phyloP scores from a whole-genome alignment of 1,140 invertebrate species.

The Hirudo medicinalis region DNA sequence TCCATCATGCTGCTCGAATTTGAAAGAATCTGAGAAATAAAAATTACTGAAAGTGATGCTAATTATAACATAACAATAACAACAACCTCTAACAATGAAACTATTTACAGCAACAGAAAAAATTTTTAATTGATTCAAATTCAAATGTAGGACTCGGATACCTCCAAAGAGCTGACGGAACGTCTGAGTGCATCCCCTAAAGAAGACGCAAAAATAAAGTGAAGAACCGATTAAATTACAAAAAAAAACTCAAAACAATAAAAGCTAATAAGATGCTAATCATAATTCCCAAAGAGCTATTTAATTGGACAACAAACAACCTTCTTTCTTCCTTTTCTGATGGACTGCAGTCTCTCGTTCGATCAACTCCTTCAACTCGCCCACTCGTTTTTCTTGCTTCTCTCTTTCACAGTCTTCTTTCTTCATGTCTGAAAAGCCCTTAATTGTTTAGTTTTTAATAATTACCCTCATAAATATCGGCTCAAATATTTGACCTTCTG shows the following conservation, averaged over 20 bases:
- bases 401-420: constrained; percentile 18
- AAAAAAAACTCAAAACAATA: too few relatives aligned
- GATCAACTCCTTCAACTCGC: constrained; percentile 26
- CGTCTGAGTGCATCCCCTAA: not conserved
- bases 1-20: constrained; percentile 4
- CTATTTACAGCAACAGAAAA: too few relatives aligned
- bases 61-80: too few relatives aligned
- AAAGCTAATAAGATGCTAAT: too few relatives aligned
- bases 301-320: not conserved
- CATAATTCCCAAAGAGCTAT: too few relatives aligned
- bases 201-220: not conserved
- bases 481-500: not conserved
- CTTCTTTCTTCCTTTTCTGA: constrained; percentile 8
- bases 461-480: not conserved
- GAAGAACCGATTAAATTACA: not conserved
- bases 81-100: too few relatives aligned
- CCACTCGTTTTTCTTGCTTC: constrained; percentile 34
- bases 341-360: constrained; percentile 3
- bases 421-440: constrained; percentile 17
- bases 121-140: too few relatives aligned
- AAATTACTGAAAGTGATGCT: too few relatives aligned
- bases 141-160: not conserved
- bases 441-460: too few relatives aligned
- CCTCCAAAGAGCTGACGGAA: not conserved
- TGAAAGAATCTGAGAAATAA: too few relatives aligned